phyloP scores from a whole-genome alignment of 2,797 vertebrate species.

The Botia almorhae region DNA sequence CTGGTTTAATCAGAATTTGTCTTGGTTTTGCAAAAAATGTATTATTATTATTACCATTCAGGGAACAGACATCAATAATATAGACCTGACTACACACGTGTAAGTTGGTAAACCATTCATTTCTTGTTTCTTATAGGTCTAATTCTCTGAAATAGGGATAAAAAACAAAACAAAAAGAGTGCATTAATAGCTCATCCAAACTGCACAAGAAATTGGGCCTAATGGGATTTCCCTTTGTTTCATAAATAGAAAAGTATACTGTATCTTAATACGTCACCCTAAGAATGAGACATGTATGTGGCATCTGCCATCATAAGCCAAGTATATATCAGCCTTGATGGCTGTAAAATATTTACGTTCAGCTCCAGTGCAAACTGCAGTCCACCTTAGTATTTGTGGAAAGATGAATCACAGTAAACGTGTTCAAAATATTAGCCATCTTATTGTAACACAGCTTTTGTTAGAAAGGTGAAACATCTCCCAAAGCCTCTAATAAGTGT shows the following conservation, averaged over 20 bases:
- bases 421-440: slow-evolving; percentile 2
- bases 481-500: slow-evolving; percentile 21
- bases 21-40: too few species aligned
- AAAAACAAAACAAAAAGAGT: too few species aligned
- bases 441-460: slow-evolving; percentile 10
- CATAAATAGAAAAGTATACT: slow-evolving; percentile 19
- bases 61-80: too few species aligned
- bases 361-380: neutral
- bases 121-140: too few species aligned
- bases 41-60: too few species aligned
- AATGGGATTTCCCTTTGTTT: slow-evolving; percentile 14
- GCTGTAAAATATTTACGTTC: slow-evolving; percentile 36
- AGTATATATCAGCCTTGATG: slow-evolving; percentile 19
- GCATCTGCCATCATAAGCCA: slow-evolving; percentile 12
- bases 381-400: slow-evolving; percentile 24
- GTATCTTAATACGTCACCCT: slow-evolving; percentile 6
- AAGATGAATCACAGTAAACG: slow-evolving; percentile 18
- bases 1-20: too few species aligned
- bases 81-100: too few species aligned
- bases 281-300: neutral
- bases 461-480: slow-evolving; percentile 38
- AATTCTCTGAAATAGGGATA: too few species aligned
- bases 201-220: slow-evolving; percentile 23
- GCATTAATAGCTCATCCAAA: slow-evolving; percentile 44
- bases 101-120: too few species aligned